phyloP scores from a whole-genome alignment of 2,113 vertebrate species.

The Mormyrus iriodes region DNA sequence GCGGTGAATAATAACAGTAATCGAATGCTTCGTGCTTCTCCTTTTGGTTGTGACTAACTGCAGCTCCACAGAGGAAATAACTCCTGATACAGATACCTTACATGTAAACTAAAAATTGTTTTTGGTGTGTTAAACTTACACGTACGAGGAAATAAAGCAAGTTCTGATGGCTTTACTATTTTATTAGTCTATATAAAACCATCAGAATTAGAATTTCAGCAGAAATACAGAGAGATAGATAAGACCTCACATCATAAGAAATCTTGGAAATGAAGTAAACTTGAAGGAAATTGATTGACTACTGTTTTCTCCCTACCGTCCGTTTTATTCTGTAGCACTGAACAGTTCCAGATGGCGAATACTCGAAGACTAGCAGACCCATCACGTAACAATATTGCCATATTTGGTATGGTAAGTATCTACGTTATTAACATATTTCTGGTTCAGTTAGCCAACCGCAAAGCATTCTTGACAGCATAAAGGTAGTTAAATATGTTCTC shows the following conservation, averaged over 20 bases:
- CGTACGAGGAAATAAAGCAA: neutral
- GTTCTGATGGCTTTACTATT: neutral
- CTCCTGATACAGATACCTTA: neutral
- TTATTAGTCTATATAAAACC: neutral
- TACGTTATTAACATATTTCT: conserved; percentile 98
- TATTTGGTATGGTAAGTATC: conserved; percentile 99
- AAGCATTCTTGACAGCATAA: conserved; percentile 95
- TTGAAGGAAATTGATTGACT: neutral
- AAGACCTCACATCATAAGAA: neutral
- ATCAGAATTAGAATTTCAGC: neutral
- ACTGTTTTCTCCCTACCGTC: conserved; percentile 19
- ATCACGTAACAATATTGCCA: conserved; percentile 99
- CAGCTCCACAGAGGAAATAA: neutral
- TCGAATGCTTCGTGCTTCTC: neutral
- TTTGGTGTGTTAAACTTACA: neutral
- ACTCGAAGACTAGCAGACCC: conserved; percentile 58
- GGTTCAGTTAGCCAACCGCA: conserved; percentile 79
- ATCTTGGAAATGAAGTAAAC: neutral
- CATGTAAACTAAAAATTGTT: neutral
- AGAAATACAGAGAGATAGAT: neutral
- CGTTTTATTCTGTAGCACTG: conserved; percentile 68
- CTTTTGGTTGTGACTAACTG: neutral
- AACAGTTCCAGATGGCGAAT: conserved; percentile 89
- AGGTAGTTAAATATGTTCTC: conserved; percentile 94
- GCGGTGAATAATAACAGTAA: neutral